Base-by-base conservation (phyloP, 1,140 invertebrate species). In the Drosophila repleta region DNA sequence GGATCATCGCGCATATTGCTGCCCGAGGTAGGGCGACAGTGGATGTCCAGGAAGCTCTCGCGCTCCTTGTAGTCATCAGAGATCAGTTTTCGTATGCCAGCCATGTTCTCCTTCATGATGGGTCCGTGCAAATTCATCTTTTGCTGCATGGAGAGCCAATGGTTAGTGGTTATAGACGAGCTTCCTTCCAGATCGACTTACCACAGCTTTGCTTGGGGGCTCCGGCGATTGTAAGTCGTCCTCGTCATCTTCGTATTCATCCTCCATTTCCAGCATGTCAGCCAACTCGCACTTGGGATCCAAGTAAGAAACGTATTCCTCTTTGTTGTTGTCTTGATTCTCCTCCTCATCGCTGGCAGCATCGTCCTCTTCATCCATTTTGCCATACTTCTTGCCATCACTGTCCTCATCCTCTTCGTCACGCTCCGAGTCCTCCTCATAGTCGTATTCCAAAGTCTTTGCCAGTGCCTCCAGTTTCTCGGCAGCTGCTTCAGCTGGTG, bases 11-110 rank as follows among this genome's bases (percentile, higher is more conserved):
- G 71, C 48, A 88, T 64, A 29, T 69, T 75, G 61, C 53, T 76
- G 62, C 74, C 68, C 20, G 76, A 89, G 8, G 70, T 55, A 53
- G 90, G 79, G 17, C 91, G 63, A 65, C 91, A 92, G 49, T 88
- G 91, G 1, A 79, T 83, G 49, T 92, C 89, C 20, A 92, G 64
- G 52, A 91, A 90, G 24, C 69, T 82, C 60, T 92, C 91, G 29
- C 90, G 87, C 20, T 92, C 83, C 46, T 88, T 83, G 24, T 85
- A 90, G 35, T 90, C 90, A 45, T 91, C 74, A 6, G 77, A 84
- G 26, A 92, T 90, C 35, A 91, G 72, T 46, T 92, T 91, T 3
- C 82, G 83, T 21, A 92, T 52, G 52, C 73, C 77, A 26, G 90
- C 80, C 45, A 90, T 80, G 21, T 89, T 75, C 35, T 90, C 87